A percentile compares a stretch with the other conserved stretches of the same genome.
Conservation (phyloP, 2,888 invertebrate genomes). For the Platycheirus rosarum region DNA sequence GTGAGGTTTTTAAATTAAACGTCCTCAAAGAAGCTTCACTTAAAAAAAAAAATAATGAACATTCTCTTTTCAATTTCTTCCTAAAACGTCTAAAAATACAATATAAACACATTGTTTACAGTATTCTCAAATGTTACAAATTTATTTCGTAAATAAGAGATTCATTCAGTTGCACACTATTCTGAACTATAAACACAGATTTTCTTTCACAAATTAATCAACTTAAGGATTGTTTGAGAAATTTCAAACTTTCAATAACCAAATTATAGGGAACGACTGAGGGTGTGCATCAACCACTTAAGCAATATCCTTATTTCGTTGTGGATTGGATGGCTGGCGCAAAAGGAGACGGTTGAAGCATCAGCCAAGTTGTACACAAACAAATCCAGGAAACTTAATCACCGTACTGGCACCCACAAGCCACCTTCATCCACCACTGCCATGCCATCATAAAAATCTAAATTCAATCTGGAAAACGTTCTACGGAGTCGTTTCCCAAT, state of each 20-base stretch:
- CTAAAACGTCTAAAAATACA: too few species aligned
- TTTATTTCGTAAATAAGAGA: too few species aligned
- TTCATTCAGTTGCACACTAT: too few species aligned
- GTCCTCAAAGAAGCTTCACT: too few species aligned
- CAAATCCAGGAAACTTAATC: constrained; percentile 36
- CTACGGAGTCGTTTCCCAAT: constrained; percentile 53
- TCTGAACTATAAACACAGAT: too few species aligned
- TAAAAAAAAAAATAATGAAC: too few species aligned
- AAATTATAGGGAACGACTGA: background rate
- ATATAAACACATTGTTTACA: too few species aligned
- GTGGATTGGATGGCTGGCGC: background rate
- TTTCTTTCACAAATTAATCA: too few species aligned
- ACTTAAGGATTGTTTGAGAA: too few species aligned
- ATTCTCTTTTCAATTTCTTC: too few species aligned
- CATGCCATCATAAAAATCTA: constrained; percentile 33
- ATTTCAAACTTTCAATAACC: background rate
- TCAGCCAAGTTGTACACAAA: constrained; percentile 12
- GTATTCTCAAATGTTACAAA: too few species aligned
- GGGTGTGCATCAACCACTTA: constrained; percentile 15
- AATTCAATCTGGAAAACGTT: constrained; percentile 60
- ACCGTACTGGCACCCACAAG: background rate
- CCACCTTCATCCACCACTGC: constrained; percentile 19
- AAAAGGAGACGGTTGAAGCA: background rate
- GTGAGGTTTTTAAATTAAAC: too few species aligned
- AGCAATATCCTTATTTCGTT: constrained; percentile 6